Evolutionary conservation across 2,113 vertebrate species (phyloP).

Genomic region (Cyanistes caeruleus): DNA sequence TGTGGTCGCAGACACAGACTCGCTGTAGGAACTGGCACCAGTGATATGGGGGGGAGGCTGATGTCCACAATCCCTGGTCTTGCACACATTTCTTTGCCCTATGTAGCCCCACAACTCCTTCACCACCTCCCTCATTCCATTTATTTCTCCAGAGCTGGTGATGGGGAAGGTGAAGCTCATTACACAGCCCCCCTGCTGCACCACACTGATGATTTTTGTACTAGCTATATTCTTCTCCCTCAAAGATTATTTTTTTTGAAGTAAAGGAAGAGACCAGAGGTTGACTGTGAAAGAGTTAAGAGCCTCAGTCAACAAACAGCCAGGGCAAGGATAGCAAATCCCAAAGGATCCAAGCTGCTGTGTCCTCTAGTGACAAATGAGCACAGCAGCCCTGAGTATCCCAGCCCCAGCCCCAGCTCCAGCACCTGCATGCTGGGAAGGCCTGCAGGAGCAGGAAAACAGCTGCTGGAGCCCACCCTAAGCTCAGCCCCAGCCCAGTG

Average conservation of each 20-base stretch:
- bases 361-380: too few species aligned
- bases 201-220: neutral
- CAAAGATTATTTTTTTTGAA: neutral
- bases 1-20: neutral
- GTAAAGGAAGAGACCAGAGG: neutral
- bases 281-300: neutral
- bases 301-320: neutral
- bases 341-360: neutral
- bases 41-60: fast-evolving
- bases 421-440: fast-evolving
- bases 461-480: neutral
- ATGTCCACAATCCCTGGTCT: fast-evolving
- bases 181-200: neutral
- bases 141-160: neutral
- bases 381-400: too few species aligned
- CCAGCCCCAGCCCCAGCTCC: neutral
- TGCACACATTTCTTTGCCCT: neutral
- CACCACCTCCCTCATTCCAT: neutral
- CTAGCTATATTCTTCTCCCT: neutral
- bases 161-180: neutral
- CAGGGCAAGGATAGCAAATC: neutral
- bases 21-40: neutral
- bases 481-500: neutral
- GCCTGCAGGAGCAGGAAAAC: neutral
- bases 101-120: neutral